Conservation (phyloP, 2,113 vertebrate genomes). For the Sphyrna mokarran region DNA sequence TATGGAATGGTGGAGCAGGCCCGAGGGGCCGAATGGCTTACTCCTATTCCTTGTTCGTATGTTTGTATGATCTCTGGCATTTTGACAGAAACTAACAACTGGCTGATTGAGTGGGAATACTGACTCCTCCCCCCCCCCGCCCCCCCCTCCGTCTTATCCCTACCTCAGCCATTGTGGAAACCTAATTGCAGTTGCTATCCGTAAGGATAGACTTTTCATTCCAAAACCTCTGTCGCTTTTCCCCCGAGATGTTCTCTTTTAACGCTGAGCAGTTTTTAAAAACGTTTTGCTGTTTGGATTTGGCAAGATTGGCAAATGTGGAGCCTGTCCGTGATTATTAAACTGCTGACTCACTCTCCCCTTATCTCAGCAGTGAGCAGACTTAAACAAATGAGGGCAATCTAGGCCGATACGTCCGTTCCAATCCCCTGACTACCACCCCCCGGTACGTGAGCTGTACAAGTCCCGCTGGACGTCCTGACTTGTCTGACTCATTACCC, state of each 20-base stretch:
- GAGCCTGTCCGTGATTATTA: neutral
- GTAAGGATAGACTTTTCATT: neutral
- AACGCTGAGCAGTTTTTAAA: neutral
- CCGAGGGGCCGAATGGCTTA: too few relatives aligned
- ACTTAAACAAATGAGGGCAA: neutral
- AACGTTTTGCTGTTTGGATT: neutral
- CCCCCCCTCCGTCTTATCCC: too few relatives aligned
- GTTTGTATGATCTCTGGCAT: too few relatives aligned
- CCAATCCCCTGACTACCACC: too few relatives aligned
- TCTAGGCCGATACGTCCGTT: neutral
- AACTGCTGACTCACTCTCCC: neutral
- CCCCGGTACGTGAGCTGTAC: neutral
- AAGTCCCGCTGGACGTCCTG: neutral
- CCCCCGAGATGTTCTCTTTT: neutral
- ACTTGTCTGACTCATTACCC: neutral
- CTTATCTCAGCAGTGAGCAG: neutral
- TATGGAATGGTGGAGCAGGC: too few relatives aligned
- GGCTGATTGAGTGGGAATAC: too few relatives aligned
- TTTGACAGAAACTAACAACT: too few relatives aligned
- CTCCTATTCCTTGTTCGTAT: too few relatives aligned
- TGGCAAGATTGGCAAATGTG: neutral
- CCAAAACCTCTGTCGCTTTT: neutral
- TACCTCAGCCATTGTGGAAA: neutral
- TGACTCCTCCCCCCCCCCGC: too few relatives aligned
- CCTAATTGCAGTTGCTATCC: neutral